Evolutionary conservation across 2,113 vertebrate genomes (phyloP).

Genomic region (Oncorhynchus keta): DNA sequence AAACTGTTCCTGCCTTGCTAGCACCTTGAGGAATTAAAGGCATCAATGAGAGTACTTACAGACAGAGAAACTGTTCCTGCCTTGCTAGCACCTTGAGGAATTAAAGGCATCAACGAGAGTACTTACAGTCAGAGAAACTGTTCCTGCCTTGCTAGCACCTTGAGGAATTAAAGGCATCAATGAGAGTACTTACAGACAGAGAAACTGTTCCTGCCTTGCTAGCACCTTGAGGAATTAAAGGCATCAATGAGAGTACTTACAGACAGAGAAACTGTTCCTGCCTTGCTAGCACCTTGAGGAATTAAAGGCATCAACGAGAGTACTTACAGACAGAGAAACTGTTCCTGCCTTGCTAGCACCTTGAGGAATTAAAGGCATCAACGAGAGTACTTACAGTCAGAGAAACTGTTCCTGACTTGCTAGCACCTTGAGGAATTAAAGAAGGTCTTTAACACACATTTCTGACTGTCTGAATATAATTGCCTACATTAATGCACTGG

Average conservation of each 20-base stretch:
- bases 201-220: conserved; percentile 11
- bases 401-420: conserved; percentile 10
- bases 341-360: conserved; percentile 22
- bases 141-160: conserved; percentile 22
- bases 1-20: conserved; percentile 15
- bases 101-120: not conserved
- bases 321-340: not conserved
- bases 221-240: conserved; percentile 20
- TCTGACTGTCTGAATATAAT: conserved; percentile 10
- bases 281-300: conserved; percentile 15
- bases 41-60: not conserved
- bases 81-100: conserved; percentile 13
- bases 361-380: not conserved
- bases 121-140: not conserved
- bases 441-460: conserved; percentile 7
- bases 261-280: conserved; percentile 5
- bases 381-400: not conserved
- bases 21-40: conserved; percentile 17
- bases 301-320: conserved; percentile 6
- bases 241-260: not conserved
- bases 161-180: conserved; percentile 7
- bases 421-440: conserved; percentile 19
- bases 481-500: not conserved
- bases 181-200: not conserved
- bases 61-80: conserved; percentile 9